A percentile compares a stretch with the other conserved stretches of the same genome.
These are phyloP conservation scores for Cherax quadricarinatus DNA, from an alignment of 1,140 invertebrate genomes.

Conservation along the genomic window DNA sequence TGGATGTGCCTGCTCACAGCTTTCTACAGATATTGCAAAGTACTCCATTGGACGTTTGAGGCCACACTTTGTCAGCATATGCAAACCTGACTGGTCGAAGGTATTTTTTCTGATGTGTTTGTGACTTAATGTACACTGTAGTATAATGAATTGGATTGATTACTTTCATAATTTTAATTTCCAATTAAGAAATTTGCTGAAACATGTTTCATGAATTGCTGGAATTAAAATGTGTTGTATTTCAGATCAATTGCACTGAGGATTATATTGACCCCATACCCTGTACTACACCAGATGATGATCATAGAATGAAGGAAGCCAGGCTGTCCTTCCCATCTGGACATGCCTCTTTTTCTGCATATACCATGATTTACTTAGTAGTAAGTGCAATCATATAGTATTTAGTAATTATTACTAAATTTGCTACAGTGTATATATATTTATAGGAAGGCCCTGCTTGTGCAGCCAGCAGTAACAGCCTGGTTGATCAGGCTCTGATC, in stretches of 20 bases:
- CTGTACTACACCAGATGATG: constrained; percentile 43
- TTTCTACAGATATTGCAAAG: constrained; percentile 79
- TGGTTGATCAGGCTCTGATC: no score
- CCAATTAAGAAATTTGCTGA: neutral
- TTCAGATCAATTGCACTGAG: constrained; percentile 55
- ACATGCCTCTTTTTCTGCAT: constrained; percentile 80
- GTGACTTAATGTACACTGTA: no score
- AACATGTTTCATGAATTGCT: neutral
- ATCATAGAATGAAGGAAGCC: constrained; percentile 68
- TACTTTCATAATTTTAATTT: no score
- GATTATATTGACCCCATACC: constrained; percentile 62
- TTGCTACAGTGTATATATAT: no score
- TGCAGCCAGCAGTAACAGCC: no score
- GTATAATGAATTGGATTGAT: no score
- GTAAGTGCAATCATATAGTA: constrained; percentile 75
- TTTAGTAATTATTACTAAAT: no score
- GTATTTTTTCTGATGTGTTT: constrained; percentile 4
- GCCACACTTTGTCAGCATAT: constrained; percentile 81
- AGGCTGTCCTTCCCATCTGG: constrained; percentile 80
- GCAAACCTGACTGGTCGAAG: constrained; percentile 77
- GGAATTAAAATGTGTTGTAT: neutral
- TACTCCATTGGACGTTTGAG: constrained; percentile 80
- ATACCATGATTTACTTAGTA: constrained; percentile 77
- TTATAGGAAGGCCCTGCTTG: no score
- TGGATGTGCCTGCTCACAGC: constrained; percentile 76